Evolutionary conservation across 2,113 vertebrate genomes (phyloP).

Genomic region (Plectropomus leopardus): DNA sequence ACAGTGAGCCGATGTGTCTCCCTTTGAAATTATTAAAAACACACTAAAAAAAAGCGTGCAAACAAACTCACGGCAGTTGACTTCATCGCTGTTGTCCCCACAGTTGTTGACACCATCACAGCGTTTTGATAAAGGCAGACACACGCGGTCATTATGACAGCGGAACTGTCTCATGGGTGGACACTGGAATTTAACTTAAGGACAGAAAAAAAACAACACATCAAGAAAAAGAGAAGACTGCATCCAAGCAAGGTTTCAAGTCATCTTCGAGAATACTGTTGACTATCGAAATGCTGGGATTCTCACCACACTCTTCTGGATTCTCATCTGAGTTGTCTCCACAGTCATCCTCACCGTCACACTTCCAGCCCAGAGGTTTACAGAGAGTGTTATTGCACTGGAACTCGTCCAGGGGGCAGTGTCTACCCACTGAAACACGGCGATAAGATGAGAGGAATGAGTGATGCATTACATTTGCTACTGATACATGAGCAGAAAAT

Average conservation of each 20-base stretch:
- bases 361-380: slow-evolving; percentile 96
- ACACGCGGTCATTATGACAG: slow-evolving; percentile 94
- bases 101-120: slow-evolving; percentile 95
- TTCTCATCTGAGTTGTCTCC: slow-evolving; percentile 98
- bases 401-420: slow-evolving; percentile 94
- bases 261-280: neutral
- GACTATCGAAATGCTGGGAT: neutral
- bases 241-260: neutral
- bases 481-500: neutral
- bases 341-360: slow-evolving; percentile 96
- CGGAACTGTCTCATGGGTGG: slow-evolving; percentile 94
- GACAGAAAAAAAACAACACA: neutral
- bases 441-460: neutral
- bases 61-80: slow-evolving; percentile 91
- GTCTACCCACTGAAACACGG: slow-evolving; percentile 83
- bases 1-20: neutral
- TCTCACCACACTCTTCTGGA: slow-evolving; percentile 93
- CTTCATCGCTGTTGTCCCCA: slow-evolving; percentile 94
- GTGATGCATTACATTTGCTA: neutral
- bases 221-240: neutral
- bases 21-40: neutral
- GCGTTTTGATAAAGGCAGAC: slow-evolving; percentile 91
- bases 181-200: slow-evolving; percentile 91
- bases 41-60: neutral
- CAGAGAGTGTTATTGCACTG: slow-evolving; percentile 99